Evolutionary conservation across 2,113 vertebrate species (phyloP).

Genomic region (Toxotes jaculatrix): DNA sequence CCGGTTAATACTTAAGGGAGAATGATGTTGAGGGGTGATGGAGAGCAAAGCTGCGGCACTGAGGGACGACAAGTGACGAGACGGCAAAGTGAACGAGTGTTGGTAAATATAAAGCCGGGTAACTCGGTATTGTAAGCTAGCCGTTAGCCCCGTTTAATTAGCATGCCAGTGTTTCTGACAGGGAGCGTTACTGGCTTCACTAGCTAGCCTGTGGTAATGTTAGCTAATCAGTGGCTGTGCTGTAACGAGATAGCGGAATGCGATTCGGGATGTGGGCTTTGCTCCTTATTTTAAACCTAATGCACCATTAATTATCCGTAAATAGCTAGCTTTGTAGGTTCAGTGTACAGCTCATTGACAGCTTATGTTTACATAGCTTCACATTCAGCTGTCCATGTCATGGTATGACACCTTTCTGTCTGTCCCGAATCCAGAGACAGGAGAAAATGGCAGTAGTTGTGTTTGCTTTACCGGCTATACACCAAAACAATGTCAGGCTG

Average conservation of each 20-base stretch:
- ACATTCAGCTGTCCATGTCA: background rate
- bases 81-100: conserved; percentile 2
- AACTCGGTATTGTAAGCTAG: rapidly evolving
- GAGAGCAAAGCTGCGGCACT: conserved; percentile 28
- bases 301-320: background rate
- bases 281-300: background rate
- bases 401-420: conserved; percentile 50
- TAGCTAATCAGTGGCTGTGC: conserved; percentile 41
- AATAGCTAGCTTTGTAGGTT: background rate
- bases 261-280: background rate
- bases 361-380: background rate
- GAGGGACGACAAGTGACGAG: conserved; percentile 12
- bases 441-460: conserved; percentile 30
- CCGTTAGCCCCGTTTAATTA: background rate
- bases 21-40: conserved; percentile 41
- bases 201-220: conserved; percentile 30
- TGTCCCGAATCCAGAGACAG: background rate
- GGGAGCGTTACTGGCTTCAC: background rate
- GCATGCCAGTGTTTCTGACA: background rate
- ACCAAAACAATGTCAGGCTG: too few relatives aligned
- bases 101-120: conserved; percentile 25
- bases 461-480: background rate
- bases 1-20: background rate
- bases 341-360: too few relatives aligned
- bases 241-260: conserved; percentile 14